Conservation (phyloP, 1,140 invertebrate species). For the Drosophila nigromelanica region DNA sequence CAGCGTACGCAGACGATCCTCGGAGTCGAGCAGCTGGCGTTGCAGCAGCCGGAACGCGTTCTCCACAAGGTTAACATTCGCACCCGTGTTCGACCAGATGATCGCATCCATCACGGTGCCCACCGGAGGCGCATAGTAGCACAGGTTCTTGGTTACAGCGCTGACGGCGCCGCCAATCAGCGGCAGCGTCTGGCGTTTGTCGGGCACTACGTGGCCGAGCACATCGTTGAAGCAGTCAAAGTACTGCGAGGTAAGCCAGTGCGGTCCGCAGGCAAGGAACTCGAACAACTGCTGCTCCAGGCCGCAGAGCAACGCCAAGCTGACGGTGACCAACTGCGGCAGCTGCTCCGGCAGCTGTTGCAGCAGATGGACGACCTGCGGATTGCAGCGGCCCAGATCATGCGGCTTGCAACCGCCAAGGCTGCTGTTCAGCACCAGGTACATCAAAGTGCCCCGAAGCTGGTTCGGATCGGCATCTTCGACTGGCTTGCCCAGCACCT, state of each 20-base stretch:
- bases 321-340: constrained; percentile 27
- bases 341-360: constrained; percentile 19
- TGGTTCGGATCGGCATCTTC: constrained; percentile 8
- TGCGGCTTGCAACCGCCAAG: background rate
- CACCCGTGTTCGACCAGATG: too few relatives aligned
- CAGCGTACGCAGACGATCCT: constrained; percentile 23
- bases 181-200: constrained; percentile 8
- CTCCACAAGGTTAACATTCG: background rate
- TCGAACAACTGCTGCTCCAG: constrained; percentile 32
- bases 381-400: constrained; percentile 6
- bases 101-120: too few relatives aligned
- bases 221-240: constrained; percentile 34
- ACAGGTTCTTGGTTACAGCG: constrained; percentile 22
- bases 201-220: background rate
- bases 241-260: constrained; percentile 38
- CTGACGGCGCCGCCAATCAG: constrained; percentile 5
- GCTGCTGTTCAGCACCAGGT: constrained; percentile 33
- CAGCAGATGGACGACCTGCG: constrained; percentile 43
- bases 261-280: constrained; percentile 42
- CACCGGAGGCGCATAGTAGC: background rate
- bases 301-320: constrained; percentile 33
- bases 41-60: constrained; percentile 31
- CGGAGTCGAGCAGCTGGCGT: constrained; percentile 30
- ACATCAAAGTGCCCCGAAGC: constrained; percentile 38
- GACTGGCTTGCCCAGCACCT: background rate